Evolutionary conservation across 2,113 vertebrate species (phyloP), one percentile per base, ranked within the genome.

Genomic region (Anolis carolinensis): DNA sequence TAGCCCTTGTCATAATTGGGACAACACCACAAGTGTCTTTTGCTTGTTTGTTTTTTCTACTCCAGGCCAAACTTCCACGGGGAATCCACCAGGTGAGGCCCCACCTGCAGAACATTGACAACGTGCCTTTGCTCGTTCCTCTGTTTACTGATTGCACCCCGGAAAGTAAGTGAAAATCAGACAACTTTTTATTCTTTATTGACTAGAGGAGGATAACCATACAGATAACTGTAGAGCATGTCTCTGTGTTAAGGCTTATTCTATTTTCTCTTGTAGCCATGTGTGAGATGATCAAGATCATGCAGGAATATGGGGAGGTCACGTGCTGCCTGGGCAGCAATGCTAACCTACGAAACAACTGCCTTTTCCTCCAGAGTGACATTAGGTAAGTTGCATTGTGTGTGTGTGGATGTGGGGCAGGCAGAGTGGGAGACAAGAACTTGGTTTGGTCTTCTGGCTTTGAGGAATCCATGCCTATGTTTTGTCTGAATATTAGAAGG

Each of bases 271-370:
- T 78, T 77, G 5, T 95, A 99, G 98, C 98, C 92, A 99, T 99
- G 98, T 99, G 98, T 88, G 99, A 99, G 95, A 99, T 99, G 99
- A 99, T 99, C 89, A 98, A 98, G 96, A 99, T 99, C 94, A 99
- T 99, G 99, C 98, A 99, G 95, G 99, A 99, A 89, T 98, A 98
- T 0, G 97, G 98, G 89, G 99, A 99, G 94, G 98, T 99, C 32
- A 98, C 98, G 0, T 99, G 99, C 95, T 99, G 99, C 90, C 94
- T 99, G 93, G 99, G 99, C 65, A 99, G 99, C 90, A 97, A 98
- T 0, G 98, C 98, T 87, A 99, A 99, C 93, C 97, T 99, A 87
- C 94, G 98, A 7, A 99, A 99, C 92, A 98, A 97, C 79, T 97
- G 98, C 81, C 97, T 99, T 68, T 99, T 99, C 90, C 96, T 99